Base-by-base conservation (phyloP, 2,888 invertebrate genomes). In the Drosophila austrosaltans region DNA sequence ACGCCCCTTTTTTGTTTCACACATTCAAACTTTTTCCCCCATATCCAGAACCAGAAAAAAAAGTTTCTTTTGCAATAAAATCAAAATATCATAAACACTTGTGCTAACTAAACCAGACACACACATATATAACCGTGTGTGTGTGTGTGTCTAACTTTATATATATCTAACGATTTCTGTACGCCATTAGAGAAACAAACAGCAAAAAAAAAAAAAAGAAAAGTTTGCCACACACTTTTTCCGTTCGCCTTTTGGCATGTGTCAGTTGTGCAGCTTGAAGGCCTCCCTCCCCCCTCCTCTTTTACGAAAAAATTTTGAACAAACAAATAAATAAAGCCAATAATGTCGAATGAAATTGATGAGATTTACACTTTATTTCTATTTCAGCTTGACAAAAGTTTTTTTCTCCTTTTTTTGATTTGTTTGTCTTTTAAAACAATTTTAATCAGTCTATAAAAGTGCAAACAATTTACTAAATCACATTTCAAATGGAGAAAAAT, bases 61-160 rank as follows among this genome's bases (percentile, higher is more conserved):
- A 88, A 86, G 69, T 81, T 82, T 81, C 75, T 66, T 74, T 71
- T 78, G 66, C 87, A 82, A 79, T 81, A 69, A 87, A 83, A 86
- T 89, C 89, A 85, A 86, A 86, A 87, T 78, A 89, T 86, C 89
- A 87, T 86, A 86, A 89, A 89, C 89, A 86, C 89, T 89, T 85
- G 65, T 63, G 77, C 61, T 28, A 22, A 53, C 36, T 44, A 54
- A 62, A 58, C 69, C 60, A 73, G 69, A 64, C 68, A 63, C 70
- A 60, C 75, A 63, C 78, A 69, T 78, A 62, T 61, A 57, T 76
- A 69, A 78, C 70, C n/a, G n/a, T 63, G 53, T 72, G 30, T 32
- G 56, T 16, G 65, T 62, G 30, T 44, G 22, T 48, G n/a, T n/a
- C 2, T 10, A 28, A 53, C n/a, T 54, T 59, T 67, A 71, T 59